phyloP scores from a whole-genome alignment of 1,140 invertebrate species.

The Cydia strobilella region DNA sequence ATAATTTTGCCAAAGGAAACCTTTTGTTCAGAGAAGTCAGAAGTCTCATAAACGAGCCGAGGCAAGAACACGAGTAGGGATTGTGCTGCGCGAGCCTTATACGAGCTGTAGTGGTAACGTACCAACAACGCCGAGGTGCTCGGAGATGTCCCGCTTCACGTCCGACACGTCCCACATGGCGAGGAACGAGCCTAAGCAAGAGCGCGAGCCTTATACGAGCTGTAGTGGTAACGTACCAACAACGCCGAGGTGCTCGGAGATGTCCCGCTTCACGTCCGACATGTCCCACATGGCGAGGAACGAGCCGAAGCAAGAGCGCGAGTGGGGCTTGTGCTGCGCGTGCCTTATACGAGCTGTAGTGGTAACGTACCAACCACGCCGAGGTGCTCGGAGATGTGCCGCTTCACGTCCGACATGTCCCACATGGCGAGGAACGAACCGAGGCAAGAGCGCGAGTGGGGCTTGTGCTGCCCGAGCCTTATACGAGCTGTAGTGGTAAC shows the following conservation, averaged over 20 bases:
- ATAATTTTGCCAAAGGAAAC: too few species aligned
- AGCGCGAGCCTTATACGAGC: too few species aligned
- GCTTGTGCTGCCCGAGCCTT: slow-evolving; percentile 83
- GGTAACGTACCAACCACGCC: too few species aligned
- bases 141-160: slow-evolving; percentile 93
- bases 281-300: slow-evolving; percentile 95
- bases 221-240: too few species aligned
- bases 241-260: too few species aligned
- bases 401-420: slow-evolving; percentile 96
- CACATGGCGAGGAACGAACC: slow-evolving; percentile 90
- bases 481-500: slow-evolving; percentile 91
- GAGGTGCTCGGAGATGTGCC: slow-evolving; percentile 93
- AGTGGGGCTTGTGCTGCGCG: slow-evolving; percentile 69
- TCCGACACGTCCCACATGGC: slow-evolving; percentile 98
- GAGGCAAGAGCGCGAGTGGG: slow-evolving; percentile 79
- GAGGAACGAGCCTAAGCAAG: slow-evolving; percentile 83
- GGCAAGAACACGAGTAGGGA: too few species aligned
- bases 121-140: slow-evolving; percentile 94
- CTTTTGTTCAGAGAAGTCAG: too few species aligned
- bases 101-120: slow-evolving; percentile 49
- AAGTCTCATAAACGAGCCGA: too few species aligned
- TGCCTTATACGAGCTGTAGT: too few species aligned
- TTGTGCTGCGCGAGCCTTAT: too few species aligned
- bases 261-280: slow-evolving; percentile 94
- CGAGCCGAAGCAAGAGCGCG: slow-evolving; percentile 81